phyloP scores from a whole-genome alignment of 2,113 vertebrate genomes.

The Psophia crepitans region DNA sequence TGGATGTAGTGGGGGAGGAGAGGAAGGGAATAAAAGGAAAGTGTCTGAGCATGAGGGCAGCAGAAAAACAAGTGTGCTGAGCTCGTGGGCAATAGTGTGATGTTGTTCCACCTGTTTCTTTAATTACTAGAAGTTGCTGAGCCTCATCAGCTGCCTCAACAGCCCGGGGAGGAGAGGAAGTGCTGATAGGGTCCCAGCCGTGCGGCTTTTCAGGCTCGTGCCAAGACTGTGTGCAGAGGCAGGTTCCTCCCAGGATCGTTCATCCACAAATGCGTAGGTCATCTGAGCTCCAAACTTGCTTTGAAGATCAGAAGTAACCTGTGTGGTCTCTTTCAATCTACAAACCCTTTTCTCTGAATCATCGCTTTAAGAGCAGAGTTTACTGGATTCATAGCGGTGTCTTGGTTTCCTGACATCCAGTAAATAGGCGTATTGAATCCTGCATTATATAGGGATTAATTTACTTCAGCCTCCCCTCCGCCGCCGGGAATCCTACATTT shows the following conservation, averaged over 20 bases:
- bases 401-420: neutral
- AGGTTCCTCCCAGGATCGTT: neutral
- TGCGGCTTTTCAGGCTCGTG: neutral
- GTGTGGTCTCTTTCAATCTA: neutral
- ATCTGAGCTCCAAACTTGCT: neutral
- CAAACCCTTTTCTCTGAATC: neutral
- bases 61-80: neutral
- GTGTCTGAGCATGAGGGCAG: neutral
- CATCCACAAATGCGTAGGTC: neutral
- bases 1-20: neutral
- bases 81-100: neutral
- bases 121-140: slow-evolving; percentile 30
- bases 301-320: slow-evolving; percentile 22
- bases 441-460: neutral
- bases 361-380: neutral
- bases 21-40: neutral
- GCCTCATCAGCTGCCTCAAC: neutral
- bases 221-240: neutral
- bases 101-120: slow-evolving; percentile 47
- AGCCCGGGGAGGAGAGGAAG: neutral
- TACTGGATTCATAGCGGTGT: neutral
- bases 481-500: neutral
- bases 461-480: neutral
- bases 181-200: neutral
- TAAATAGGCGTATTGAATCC: neutral